These are phyloP conservation scores for Thymallus thymallus DNA, from an alignment of 2,113 vertebrate species.

Conservation along the genomic window DNA sequence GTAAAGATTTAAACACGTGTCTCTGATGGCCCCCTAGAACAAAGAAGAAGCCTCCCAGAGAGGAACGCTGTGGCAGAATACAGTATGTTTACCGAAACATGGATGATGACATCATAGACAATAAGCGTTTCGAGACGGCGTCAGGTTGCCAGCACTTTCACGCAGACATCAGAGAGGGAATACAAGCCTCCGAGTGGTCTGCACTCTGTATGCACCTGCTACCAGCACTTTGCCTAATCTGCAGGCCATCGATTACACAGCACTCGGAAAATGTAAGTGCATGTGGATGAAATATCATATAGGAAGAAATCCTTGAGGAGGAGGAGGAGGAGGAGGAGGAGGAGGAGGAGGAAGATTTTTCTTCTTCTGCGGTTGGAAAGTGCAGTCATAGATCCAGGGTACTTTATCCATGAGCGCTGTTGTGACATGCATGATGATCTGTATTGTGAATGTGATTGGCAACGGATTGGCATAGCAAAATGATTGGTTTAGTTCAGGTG, in stretches of 20 bases:
- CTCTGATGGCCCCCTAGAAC: too few species aligned
- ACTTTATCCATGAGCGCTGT: not conserved
- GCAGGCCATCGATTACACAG: not conserved
- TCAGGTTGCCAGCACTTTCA: slow-evolving; percentile 8
- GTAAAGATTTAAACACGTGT: too few species aligned
- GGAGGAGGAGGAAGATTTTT: not conserved
- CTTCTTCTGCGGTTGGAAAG: not conserved
- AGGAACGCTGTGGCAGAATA: too few species aligned
- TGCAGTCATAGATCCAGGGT: not conserved
- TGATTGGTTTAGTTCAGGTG: not conserved
- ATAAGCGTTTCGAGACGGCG: not conserved
- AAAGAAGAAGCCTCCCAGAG: too few species aligned
- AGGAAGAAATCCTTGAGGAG: not conserved
- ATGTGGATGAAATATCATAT: not conserved
- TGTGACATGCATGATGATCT: not conserved
- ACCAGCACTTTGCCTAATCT: not conserved
- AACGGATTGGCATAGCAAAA: not conserved
- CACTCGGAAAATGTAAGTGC: not conserved
- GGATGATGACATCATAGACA: too few species aligned
- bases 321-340: not conserved
- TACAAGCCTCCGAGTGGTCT: not conserved
- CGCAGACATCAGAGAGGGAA: not conserved
- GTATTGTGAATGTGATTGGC: not conserved
- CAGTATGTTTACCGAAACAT: too few species aligned
- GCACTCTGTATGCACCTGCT: not conserved